Base-by-base conservation (phyloP, 2,888 invertebrate species). In the Melinaea marsaeus region DNA sequence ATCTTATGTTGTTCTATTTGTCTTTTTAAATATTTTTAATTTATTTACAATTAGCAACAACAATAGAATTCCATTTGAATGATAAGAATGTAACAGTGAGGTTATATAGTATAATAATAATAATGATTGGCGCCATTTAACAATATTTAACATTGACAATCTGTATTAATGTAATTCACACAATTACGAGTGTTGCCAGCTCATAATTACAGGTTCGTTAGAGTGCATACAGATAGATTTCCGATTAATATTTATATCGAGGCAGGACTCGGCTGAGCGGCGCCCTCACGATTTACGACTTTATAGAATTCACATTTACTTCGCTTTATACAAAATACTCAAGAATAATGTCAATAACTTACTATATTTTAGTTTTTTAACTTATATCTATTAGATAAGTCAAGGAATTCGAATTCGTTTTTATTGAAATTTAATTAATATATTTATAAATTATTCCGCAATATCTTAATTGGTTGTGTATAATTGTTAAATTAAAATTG, bases 181-280 rank as follows among this genome's bases (percentile, higher is more conserved):
- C 47, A 64, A 61, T 64, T 58, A 58, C 33, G 35, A 61, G 61
- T 64, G 58, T 61, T 58, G 64, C 61, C 61, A 61, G 55, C 34
- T 58, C 45, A 61, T 64, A 64, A 64, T 64, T 64, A 64, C 61
- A 61, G 64, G 64, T 61, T 61, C 58, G 61, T 64, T 61, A 64
- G 61, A 61, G 48, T 58, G 64, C 65, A 65, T 68, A 68, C 60
- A 61, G 61, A 64, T 66, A 61, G 59, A 57, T 45, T 61, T 57
- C 64, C 62, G 66, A 63, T 68, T 63, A 68, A 68, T 66, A 68
- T 68, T 68, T 64, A 68, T 66, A 66, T 34, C 54, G 58, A 61
- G 59, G 66, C 63, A 61, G 59, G 64, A 64, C 62, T 32, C 46
- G 60, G 63, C 63, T 51, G 37, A 55, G 59, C 60, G 68, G 68